Evolutionary conservation across 1,140 invertebrate species (phyloP).

Genomic region (Diabrotica undecimpunctata): DNA sequence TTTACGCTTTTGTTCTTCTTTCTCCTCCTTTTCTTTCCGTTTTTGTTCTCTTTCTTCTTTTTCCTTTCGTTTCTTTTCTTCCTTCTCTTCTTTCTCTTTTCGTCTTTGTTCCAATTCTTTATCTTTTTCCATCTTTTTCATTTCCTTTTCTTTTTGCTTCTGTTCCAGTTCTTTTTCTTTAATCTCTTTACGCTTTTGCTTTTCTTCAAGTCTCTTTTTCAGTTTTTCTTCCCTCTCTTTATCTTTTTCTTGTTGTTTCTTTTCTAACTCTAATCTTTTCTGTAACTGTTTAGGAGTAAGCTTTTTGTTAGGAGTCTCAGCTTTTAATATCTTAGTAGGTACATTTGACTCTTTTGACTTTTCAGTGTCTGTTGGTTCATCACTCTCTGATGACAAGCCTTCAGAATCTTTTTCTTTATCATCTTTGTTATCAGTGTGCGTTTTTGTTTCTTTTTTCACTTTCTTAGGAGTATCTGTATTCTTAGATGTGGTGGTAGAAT

Average conservation of each 20-base stretch:
- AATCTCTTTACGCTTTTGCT: constrained; percentile 55
- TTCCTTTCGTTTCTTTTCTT: constrained; percentile 43
- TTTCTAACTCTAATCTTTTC: constrained; percentile 54
- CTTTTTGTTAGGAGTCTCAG: background rate
- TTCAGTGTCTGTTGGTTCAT: background rate
- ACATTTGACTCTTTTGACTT: constrained; percentile 9
- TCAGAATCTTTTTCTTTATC: constrained; percentile 2
- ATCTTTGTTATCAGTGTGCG: background rate
- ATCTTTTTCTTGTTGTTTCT: constrained; percentile 50
- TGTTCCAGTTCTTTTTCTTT: constrained; percentile 44
- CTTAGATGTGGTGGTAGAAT: background rate
- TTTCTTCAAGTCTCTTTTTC: constrained; percentile 54
- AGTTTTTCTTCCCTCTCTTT: constrained; percentile 46
- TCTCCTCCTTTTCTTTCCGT: constrained; percentile 49
- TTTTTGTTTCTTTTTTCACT: constrained; percentile 7
- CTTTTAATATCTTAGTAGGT: constrained; percentile 4
- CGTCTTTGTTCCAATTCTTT: constrained; percentile 50
- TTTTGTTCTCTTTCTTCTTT: constrained; percentile 52
- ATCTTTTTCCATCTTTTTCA: constrained; percentile 31
- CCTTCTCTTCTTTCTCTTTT: constrained; percentile 32
- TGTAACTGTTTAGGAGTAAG: constrained; percentile 46
- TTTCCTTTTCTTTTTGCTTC: constrained; percentile 33
- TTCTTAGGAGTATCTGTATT: constrained; percentile 11
- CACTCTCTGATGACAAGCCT: background rate
- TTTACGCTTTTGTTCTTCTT: constrained; percentile 44